Base-by-base conservation (phyloP, 1,140 invertebrate species). In the Marisa cornuarietis region DNA sequence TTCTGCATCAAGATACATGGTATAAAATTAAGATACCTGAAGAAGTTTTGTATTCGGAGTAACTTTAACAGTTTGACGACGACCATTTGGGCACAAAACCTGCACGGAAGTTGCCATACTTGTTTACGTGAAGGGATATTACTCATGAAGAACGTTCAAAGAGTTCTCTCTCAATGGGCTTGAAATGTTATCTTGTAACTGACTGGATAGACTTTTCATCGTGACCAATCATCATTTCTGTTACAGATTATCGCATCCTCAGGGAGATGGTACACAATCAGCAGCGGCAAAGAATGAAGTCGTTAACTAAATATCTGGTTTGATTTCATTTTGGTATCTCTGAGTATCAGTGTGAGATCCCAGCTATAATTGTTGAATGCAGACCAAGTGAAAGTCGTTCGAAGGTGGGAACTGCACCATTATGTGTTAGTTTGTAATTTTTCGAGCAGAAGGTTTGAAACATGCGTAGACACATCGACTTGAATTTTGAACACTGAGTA, bases 51-150 rank as follows among this genome's bases (percentile, higher is more conserved):
- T 85, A 80, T 87, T 90, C 20, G 86, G 85, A 51, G 83, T 87
- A 24, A 88, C 83, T 84, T 88, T 88, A 6, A 90, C 86, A 82
- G 85, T 88, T 80, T 89, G 87, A 61, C 89, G 82, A 82, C 86
- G 83, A 42, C 89, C 89, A 83, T 90, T 90, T 31, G 88, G 88
- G 82, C 89, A 89, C 26, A 90, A 71, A 51, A 90, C 86, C 83
- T 90, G 88, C 31, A 90, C 83, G 16, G 87, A 82, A 76, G 86
- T 42, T 58, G 74, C 74, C 74, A 76, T 76, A 14, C 65, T 65
- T 63, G 61, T 49, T 22, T 65, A 61, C 24, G 24, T 49, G 10
- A 20, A 63, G 74, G 49, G 52, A 49, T 54, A 63, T 51, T 63
- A 42, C 13, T 65, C 31, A 26, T 9, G 54, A 58, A 18, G 16